phyloP scores from a whole-genome alignment of 2,888 invertebrate species.

The Drosophila nr. perissopoda region DNA sequence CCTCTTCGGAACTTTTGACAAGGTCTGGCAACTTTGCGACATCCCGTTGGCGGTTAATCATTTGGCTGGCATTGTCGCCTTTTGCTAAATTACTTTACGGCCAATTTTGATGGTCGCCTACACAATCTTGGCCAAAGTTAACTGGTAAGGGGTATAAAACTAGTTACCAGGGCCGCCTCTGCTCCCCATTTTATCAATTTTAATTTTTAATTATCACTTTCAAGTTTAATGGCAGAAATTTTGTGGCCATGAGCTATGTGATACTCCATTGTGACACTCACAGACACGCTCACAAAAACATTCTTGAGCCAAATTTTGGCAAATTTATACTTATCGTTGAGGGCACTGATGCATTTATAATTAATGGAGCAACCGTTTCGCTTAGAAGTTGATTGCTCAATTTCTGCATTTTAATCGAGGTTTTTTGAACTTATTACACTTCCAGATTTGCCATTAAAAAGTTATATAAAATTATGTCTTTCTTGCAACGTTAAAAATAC shows the following conservation, averaged over 20 bases:
- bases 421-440: neutral
- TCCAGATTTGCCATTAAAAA: neutral
- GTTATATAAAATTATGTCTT: neutral
- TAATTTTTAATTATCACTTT: conserved; percentile 79
- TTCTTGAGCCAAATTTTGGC: conserved; percentile 13
- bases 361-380: conserved; percentile 24
- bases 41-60: conserved; percentile 54
- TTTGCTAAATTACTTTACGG: conserved; percentile 71
- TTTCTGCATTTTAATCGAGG: conserved; percentile 13
- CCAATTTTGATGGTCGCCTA: conserved; percentile 72
- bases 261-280: conserved; percentile 38
- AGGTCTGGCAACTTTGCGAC: conserved; percentile 46
- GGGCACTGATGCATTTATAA: conserved; percentile 31
- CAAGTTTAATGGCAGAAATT: conserved; percentile 75
- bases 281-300: neutral
- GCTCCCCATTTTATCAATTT: conserved; percentile 62
- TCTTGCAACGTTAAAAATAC: neutral
- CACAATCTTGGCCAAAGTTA: conserved; percentile 43
- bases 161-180: conserved; percentile 8
- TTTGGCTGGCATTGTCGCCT: conserved; percentile 54
- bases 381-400: conserved; percentile 18
- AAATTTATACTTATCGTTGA: conserved; percentile 2
- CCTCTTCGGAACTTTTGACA: conserved; percentile 7
- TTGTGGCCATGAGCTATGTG: conserved; percentile 72
- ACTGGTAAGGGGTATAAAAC: conserved; percentile 6